Evolutionary conservation across 2,113 vertebrate species (phyloP), one percentile per base, ranked within the genome.

Genomic region (Platysternon megacephalum): DNA sequence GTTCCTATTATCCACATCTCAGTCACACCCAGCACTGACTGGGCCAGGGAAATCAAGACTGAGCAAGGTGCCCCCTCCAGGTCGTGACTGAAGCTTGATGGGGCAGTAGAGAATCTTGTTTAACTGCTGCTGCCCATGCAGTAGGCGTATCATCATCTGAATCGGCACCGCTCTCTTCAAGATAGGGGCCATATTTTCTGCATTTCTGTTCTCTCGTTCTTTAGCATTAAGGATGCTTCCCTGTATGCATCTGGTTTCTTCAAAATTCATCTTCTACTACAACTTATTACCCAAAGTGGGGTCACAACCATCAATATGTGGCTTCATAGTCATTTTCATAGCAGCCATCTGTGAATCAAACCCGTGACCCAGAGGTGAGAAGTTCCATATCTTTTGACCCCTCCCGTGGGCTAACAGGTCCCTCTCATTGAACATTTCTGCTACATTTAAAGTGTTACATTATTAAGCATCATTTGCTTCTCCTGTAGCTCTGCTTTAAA

Each of bases 341-440:
- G 85, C 85, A 86, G 72, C 6, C 32, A 86, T n/a, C 56, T n/a
- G 29, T 87, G 82, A 81, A 32, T 19, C 42, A 94, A 89, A 53
- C 78, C 78, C 87, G 82, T 76, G 82, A 61, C 87, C 46, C 86
- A 89, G 84, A 92, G 89, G 85, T 82, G 83, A 91, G 85, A 88
- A 58, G 56, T 93, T 83, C 83, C 83, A 79, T 1, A 89, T 58
- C 14, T 89, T 58, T 55, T 58, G 12, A 56, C 24, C 72, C 14
- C 52, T 58, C 68, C 85, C 85, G n/a, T 0, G 10, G 80, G 9
- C 91, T 81, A 16, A 52, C 58, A 56, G 17, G 32, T 82, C 85
- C 72, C 95, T 78, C 0, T 0, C 49, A 80, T 78, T 93, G 72
- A 86, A 7, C 14, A 14, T 19, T 86, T 68, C 61, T 55, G 79